Conservation (phyloP, 2,797 vertebrate species). For the Xyrichtys novacula region DNA sequence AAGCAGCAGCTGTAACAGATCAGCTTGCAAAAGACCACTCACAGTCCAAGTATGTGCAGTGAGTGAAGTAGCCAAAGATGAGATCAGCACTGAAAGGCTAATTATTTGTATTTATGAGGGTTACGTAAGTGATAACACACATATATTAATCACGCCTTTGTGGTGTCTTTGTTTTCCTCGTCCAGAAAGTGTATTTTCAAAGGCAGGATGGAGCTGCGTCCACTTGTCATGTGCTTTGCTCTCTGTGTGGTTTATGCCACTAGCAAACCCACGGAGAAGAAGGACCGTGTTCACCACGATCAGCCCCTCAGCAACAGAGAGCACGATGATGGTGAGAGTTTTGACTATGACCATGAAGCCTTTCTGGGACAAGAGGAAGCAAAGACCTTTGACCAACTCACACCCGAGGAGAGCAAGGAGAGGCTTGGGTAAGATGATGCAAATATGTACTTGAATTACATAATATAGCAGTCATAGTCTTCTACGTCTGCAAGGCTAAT, state of each 20-base stretch:
- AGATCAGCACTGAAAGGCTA: background rate
- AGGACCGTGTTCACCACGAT: slow-evolving; percentile 93
- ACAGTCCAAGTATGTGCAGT: slow-evolving; percentile 19
- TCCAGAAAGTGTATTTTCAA: slow-evolving; percentile 20
- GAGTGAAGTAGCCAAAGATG: slow-evolving; percentile 4
- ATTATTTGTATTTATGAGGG: background rate
- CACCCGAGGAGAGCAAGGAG: slow-evolving; percentile 98
- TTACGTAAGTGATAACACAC: background rate
- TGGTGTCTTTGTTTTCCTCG: background rate
- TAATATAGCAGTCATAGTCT: no score
- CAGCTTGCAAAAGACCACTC: background rate
- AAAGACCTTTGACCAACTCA: slow-evolving; percentile 97
- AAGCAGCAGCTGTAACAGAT: slow-evolving; percentile 40
- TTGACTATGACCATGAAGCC: slow-evolving; percentile 98
- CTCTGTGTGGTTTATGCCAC: slow-evolving; percentile 89
- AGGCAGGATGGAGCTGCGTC: slow-evolving; percentile 85
- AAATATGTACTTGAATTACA: no score
- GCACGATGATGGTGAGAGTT: slow-evolving; percentile 91
- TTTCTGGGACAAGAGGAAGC: slow-evolving; percentile 97
- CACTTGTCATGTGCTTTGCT: slow-evolving; percentile 87
- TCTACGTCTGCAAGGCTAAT: no score
- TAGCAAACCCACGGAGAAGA: slow-evolving; percentile 96
- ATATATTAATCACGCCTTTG: background rate
- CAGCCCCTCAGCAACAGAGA: slow-evolving; percentile 90
- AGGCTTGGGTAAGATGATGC: slow-evolving; percentile 89